A percentile compares a stretch with the other conserved stretches of the same genome.
phyloP scores from a whole-genome alignment of 2,888 invertebrate species.

The Crematogaster levior region DNA sequence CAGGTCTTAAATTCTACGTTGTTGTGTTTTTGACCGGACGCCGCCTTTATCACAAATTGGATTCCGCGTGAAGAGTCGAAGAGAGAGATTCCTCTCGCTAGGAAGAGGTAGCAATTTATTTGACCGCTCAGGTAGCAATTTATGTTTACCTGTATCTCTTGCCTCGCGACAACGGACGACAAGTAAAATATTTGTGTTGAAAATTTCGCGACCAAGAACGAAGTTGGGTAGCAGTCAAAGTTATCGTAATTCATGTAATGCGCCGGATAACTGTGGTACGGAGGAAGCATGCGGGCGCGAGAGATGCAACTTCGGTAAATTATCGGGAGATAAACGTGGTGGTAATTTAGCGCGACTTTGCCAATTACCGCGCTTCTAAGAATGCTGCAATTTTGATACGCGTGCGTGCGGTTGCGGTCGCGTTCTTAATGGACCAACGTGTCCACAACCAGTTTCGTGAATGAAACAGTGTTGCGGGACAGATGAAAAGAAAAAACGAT shows the following conservation, averaged over 20 bases:
- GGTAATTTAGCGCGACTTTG: slow-evolving; percentile 51
- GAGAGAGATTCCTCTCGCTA: slow-evolving; percentile 6
- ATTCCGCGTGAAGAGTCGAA: slow-evolving; percentile 6
- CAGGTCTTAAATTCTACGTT: slow-evolving; percentile 32
- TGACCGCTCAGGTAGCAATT: not conserved
- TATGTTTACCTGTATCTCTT: not conserved
- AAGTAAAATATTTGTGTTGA: slow-evolving; percentile 5
- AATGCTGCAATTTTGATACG: slow-evolving; percentile 54
- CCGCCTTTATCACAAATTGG: slow-evolving; percentile 24
- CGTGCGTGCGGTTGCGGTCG: slow-evolving; percentile 53
- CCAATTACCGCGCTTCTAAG: slow-evolving; percentile 52
- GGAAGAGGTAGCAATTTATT: slow-evolving; percentile 21
- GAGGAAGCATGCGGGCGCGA: not conserved
- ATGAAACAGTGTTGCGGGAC: slow-evolving; percentile 45
- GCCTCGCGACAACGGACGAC: not conserved
- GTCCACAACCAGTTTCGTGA: slow-evolving; percentile 52
- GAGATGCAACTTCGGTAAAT: slow-evolving; percentile 22
- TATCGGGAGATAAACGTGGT: slow-evolving; percentile 39
- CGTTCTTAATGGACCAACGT: slow-evolving; percentile 51
- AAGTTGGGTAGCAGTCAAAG: not conserved
- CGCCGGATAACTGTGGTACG: not conserved
- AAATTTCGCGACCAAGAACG: not conserved
- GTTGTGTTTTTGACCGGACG: slow-evolving; percentile 12
- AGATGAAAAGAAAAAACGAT: not conserved
- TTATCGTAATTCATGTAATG: slow-evolving; percentile 31